Base-by-base conservation (phyloP, 2,113 vertebrate genomes). In the Eolophus roseicapilla region DNA sequence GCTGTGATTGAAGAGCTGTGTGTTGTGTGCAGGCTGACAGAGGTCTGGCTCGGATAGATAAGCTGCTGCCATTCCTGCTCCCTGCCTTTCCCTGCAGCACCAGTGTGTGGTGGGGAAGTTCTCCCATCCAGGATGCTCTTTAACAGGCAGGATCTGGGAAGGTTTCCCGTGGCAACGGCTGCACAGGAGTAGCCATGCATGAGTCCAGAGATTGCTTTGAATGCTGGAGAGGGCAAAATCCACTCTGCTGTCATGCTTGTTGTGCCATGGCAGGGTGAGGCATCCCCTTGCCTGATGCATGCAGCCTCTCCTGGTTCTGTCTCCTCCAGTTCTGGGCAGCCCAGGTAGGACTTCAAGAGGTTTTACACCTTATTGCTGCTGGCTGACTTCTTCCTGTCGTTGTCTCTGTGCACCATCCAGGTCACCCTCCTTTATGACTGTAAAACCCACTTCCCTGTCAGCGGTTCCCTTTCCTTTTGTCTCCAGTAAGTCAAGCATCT, bases 111-210 rank as follows among this genome's bases (percentile, higher is more conserved):
- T 59, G 53, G 78, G 77, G 79, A 92, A 81, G 86, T 76, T 80
- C 49, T 93, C 62, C 82, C 73, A 68, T 43, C 79, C 86, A 63
- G 83, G 80, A 78, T 83, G 80, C 73, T 93, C 67, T 91, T 59
- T 93, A 88, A 77, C 76, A 67, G 78, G 73, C 82, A 82, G 86
- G 81, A 80, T 79, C 82, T 82, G 90, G 50, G 43, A 71, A 70
- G 76, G 96, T 96, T 96, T 96, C 92, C 96, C 71, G 0, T 96
- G 96, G 96, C 95, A 97, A 97, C 77, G 0, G 87, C 93, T 86
- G 74, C 80, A 85, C 82, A 75, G 63, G 67, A 59, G 93, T 62
- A 93, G 84, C 83, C 81, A 43, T 78, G 78, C 28, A 1, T 90
- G 95, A 90, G 74, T 86, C 4, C 17, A 93, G 37, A 82, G 88